A percentile compares a stretch with the other conserved stretches of the same genome.
These are phyloP conservation scores for Euthynnus affinis DNA, from an alignment of 2,797 vertebrate species.

Conservation along the genomic window DNA sequence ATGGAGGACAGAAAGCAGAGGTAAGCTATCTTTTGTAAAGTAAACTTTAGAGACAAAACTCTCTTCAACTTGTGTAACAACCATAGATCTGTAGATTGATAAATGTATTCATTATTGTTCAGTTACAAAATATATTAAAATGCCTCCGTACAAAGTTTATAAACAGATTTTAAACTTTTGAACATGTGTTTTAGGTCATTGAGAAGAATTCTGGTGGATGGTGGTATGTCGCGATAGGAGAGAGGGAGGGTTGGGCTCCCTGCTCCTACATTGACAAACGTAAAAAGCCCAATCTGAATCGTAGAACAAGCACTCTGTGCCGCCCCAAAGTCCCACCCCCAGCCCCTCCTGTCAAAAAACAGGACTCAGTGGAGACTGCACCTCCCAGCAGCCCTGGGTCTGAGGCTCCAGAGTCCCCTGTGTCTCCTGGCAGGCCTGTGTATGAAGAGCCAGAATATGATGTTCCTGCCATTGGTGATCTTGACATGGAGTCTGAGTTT, in stretches of 20 bases:
- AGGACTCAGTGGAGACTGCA: slow-evolving; percentile 89
- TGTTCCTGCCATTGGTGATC: slow-evolving; percentile 94
- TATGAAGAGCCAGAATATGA: slow-evolving; percentile 99
- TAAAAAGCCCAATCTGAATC: slow-evolving; percentile 97
- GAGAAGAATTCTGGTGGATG: slow-evolving; percentile 99
- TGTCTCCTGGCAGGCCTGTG: slow-evolving; percentile 85
- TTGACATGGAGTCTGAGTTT: slow-evolving; percentile 91
- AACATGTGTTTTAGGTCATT: slow-evolving; percentile 89
- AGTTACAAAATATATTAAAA: slow-evolving; percentile 5
- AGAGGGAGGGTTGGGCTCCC: slow-evolving; percentile 98
- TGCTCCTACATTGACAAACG: slow-evolving; percentile 99
- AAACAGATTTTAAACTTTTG: neutral
- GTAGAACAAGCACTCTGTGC: slow-evolving; percentile 96
- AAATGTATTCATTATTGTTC: neutral
- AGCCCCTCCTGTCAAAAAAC: slow-evolving; percentile 96
- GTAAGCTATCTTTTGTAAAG: slow-evolving; percentile 78
- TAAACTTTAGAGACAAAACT: neutral
- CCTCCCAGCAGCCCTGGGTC: slow-evolving; percentile 83
- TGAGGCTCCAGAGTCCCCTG: slow-evolving; percentile 88
- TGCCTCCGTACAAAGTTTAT: neutral
- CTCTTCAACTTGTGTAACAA: neutral
- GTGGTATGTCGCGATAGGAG: slow-evolving; percentile 99
- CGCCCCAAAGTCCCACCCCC: slow-evolving; percentile 98
- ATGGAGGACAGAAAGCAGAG: slow-evolving; percentile 98
- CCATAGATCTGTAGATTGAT: neutral